These are phyloP conservation scores for Eurytoma californica DNA, from an alignment of 2,888 invertebrate genomes.

Conservation along the genomic window DNA sequence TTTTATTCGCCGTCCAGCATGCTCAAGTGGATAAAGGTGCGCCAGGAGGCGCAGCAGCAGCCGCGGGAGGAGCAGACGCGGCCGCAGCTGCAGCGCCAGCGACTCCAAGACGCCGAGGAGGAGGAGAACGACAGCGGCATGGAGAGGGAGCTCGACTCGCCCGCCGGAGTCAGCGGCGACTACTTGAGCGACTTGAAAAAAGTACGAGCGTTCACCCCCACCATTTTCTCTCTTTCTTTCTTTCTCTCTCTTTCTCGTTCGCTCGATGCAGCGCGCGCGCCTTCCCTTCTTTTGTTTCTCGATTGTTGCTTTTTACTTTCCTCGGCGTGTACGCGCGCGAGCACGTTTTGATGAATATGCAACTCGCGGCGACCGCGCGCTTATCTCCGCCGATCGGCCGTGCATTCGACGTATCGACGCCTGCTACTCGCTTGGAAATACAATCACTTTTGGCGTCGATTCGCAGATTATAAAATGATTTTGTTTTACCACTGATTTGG, in stretches of 20 bases:
- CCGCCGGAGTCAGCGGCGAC: conserved; percentile 60
- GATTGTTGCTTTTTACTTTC: not conserved
- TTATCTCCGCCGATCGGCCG: too few relatives aligned
- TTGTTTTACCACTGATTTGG: too few relatives aligned
- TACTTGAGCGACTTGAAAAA: conserved; percentile 69
- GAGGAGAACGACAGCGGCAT: conserved; percentile 71
- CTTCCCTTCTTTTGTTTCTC: not conserved
- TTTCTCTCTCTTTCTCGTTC: not conserved
- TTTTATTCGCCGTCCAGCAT: conserved; percentile 58
- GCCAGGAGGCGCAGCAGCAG: conserved; percentile 64
- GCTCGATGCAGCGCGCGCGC: not conserved
- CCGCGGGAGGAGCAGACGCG: conserved; percentile 47
- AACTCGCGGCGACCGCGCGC: not conserved
- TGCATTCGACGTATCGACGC: too few relatives aligned
- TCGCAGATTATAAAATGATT: too few relatives aligned
- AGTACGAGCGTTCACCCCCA: conserved; percentile 62
- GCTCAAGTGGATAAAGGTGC: conserved; percentile 74
- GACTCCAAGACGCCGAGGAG: conserved; percentile 63
- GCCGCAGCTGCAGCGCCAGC: conserved; percentile 43
- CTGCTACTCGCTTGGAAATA: too few relatives aligned
- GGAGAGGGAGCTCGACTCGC: conserved; percentile 70
- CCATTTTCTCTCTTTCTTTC: not conserved
- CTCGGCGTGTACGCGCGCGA: not conserved
- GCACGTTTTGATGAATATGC: conserved; percentile 5
- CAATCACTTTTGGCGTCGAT: too few relatives aligned